Base-by-base conservation (phyloP, 2,113 vertebrate genomes). In the Ctenomys sociabilis region DNA sequence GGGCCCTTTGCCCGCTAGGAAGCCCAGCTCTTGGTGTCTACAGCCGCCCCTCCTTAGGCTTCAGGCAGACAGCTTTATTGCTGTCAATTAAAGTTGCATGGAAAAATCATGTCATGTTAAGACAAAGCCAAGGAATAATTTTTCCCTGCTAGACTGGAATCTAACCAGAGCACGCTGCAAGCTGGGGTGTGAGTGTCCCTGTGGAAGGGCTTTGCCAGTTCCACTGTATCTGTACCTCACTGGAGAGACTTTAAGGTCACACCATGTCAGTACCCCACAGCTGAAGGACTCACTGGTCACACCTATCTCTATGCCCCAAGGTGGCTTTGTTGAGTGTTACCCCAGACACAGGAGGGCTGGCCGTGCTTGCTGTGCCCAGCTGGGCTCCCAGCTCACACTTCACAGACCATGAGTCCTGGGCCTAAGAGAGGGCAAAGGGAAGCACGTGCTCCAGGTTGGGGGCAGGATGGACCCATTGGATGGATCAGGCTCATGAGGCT, bases 91-190 rank as follows among this genome's bases (percentile, higher is more conserved):
- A 52, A 95, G 77, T 94, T 88, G 77, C 30, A 24, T 7, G 3
- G 70, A 92, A 30, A 40, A 22, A n/a, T 88, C 84, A 89, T 87
- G 24, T 80, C 12, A 87, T 82, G 94, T 96, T 93, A 97, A 97
- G 93, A 93, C 93, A 91, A 90, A 87, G 78, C 84, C 22, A 8
- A 95, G 94, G 88, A 57, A 73, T 85, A 94, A 96, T 86, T 97
- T 97, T 73, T 90, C 37, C 30, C 59, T 95, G 70, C 95, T 97
- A 82, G 85, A 64, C 84, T 97, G 93, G 93, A 97, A 90, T 90
- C 85, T 97, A 98, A 97, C 86, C 78, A 94, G 89, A 94, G 90
- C 57, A 88, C 96, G 93, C 91, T 52, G 28, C 45, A 45, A 35
- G 49, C 28, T 35, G 75, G 13, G 14, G 28, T 32, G 26, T 26